Base-by-base conservation (phyloP, 2,113 vertebrate species). In the Sinocyclocheilus anophthalmus region DNA sequence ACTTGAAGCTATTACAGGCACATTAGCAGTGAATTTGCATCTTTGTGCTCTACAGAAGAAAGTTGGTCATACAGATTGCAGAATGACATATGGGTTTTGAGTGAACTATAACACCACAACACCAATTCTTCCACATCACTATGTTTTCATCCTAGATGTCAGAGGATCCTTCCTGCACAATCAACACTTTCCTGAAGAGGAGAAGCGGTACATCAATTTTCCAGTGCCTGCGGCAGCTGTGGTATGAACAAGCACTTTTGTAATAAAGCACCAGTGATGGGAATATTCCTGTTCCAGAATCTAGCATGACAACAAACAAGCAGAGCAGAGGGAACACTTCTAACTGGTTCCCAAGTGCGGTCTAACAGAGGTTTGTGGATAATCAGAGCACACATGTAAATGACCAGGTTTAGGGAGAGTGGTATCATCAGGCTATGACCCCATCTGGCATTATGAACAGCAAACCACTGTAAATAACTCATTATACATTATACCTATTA, bases 181-280 rank as follows among this genome's bases (percentile, higher is more conserved):
- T 80, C 55, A 63, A 63, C 77, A 24, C 12, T 39, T 33, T 63
- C 33, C 57, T 80, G 33, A 63, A 63, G 11, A 80, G 37, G 5
- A 42, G 77, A 79, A 37, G 55, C 53, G 30, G 6, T 61, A 42
- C 39, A 80, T 80, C 20, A 61, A 42, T 80, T 80, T 42, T 63
- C 57, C 4, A 63, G 11, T 18, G 77, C 57, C 77, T 42, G 77
- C 22, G 22, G 37, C 57, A 80, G 55, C 12, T 61, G 33, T 63
- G 55, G 70, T 42, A 61, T 24, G 77, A 80, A 80, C 77, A 80
- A 45, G 12, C 57, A n/a, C 14, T 16, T 63, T 45, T 24, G 33
- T 42, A 39, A 4, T 14, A 80, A 22, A 24, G 55, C 57, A 42
- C 22, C 11, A 61, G 53, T 42, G 22, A 5, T 42, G 77, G 37